Percentiles rank a stretch among this genome's conserved stretches.
These are phyloP conservation scores for Thelaira solivaga DNA, from an alignment of 2,888 invertebrate species.

Conservation along the genomic window DNA sequence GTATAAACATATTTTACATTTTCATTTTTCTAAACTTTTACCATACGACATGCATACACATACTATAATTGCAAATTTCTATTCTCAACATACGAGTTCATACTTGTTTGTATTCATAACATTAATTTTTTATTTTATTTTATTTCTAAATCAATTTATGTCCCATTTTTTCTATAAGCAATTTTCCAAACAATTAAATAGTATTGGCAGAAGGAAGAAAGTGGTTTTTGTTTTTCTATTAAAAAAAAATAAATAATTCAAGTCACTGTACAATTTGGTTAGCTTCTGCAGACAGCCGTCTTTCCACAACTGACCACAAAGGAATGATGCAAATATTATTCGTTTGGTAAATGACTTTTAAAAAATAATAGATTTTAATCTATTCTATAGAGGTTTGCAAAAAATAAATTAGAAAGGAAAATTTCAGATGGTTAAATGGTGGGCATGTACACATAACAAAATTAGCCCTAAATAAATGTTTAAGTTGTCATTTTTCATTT, in stretches of 20 bases:
- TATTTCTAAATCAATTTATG: constrained; percentile 2
- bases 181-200: constrained; percentile 56
- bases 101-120: not conserved
- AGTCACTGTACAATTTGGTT: constrained; percentile 4
- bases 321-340: constrained; percentile 27
- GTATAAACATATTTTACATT: not conserved
- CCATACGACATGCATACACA: no score
- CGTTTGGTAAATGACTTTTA: constrained; percentile 45
- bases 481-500: no score
- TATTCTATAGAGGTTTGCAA: not conserved
- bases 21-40: not conserved
- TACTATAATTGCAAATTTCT: constrained; percentile 40
- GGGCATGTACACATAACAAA: no score
- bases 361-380: constrained; percentile 32
- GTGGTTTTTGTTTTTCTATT: constrained; percentile 2
- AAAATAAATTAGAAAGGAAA: not conserved
- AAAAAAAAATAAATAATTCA: constrained; percentile 2
- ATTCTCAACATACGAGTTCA: constrained; percentile 43
- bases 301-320: constrained; percentile 40
- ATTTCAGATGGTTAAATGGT: no score
- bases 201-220: constrained; percentile 12
- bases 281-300: constrained; percentile 11
- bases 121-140: no score
- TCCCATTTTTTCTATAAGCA: constrained; percentile 19
- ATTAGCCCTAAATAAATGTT: no score